Evolutionary conservation across 2,113 vertebrate genomes (phyloP), one percentile per base, ranked within the genome.

Genomic region (Callaeas wilsoni): DNA sequence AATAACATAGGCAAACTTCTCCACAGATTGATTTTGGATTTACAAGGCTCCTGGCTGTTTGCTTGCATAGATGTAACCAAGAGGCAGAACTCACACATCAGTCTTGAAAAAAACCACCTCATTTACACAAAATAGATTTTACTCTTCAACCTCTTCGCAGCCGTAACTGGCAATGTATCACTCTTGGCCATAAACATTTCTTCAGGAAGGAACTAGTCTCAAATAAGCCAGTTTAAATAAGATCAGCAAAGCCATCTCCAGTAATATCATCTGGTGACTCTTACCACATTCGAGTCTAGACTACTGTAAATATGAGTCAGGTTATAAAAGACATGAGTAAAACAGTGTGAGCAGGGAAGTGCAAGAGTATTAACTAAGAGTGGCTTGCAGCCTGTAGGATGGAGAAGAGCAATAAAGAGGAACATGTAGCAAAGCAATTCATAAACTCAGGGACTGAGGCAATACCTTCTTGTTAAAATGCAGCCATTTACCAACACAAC

Each of bases 141-240:
- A 62, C 50, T 67, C 16, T 1, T 83, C 71, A 93, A 71, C 32
- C 47, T 80, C 71, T 90, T 87, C 87, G 56, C 73, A 60, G 33
- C 39, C 14, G 41, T 67, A 56, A 64, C 39, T 92, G 83, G 53
- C 89, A 78, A 81, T 84, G 69, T 68, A 60, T 90, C 60, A 84
- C 6, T 8, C 65, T 78, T 88, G 67, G 77, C 73, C 65, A 35
- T 77, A 76, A 94, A 88, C 62, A 80, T 79, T 89, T 93, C 39
- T 87, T 73, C 89, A 85, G 93, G 78, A 96, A 95, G 93, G 67
- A 91, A 86, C 30, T 74, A 55, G 44, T 67, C 60, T 96, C 67
- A 87, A 94, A 90, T 84, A 91, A 95, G 62, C 71, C 96, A 84
- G 76, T 90, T 87, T 96, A 94, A 96, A 81, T 86, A 93, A 93